These are phyloP conservation scores for Hyalella azteca DNA, from an alignment of 2,888 invertebrate genomes.

Conservation along the genomic window DNA sequence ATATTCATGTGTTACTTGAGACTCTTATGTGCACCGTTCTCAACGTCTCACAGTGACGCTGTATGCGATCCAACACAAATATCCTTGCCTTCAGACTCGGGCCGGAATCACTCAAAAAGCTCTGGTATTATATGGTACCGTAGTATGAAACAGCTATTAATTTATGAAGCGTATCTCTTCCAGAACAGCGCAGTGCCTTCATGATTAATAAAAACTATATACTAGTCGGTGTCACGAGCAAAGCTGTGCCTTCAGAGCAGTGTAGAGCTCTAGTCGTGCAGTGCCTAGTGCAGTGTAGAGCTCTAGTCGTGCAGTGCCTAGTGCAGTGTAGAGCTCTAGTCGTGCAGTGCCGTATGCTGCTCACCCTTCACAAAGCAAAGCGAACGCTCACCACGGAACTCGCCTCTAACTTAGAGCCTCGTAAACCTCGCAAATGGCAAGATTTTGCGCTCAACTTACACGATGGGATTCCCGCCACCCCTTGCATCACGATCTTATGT, in stretches of 20 bases:
- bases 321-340: background rate
- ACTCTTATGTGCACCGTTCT: too few species aligned
- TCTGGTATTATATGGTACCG: too few species aligned
- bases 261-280: background rate
- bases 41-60: too few species aligned
- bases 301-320: background rate
- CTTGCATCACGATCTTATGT: constrained; percentile 33
- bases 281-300: background rate
- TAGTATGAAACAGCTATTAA: too few species aligned
- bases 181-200: background rate
- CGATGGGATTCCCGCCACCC: constrained; percentile 34
- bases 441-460: constrained; percentile 34
- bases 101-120: too few species aligned
- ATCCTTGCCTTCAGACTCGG: too few species aligned
- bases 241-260: background rate
- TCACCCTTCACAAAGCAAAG: constrained; percentile 35
- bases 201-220: too few species aligned
- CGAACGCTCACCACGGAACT: constrained; percentile 30
- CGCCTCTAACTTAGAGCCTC: constrained; percentile 37
- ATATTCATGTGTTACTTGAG: too few species aligned
- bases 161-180: too few species aligned
- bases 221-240: background rate
- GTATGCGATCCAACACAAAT: too few species aligned
- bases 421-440: constrained; percentile 37
- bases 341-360: constrained; percentile 18